Evolutionary conservation across 2,888 invertebrate genomes (phyloP).

Genomic region (Philaethria dido): DNA sequence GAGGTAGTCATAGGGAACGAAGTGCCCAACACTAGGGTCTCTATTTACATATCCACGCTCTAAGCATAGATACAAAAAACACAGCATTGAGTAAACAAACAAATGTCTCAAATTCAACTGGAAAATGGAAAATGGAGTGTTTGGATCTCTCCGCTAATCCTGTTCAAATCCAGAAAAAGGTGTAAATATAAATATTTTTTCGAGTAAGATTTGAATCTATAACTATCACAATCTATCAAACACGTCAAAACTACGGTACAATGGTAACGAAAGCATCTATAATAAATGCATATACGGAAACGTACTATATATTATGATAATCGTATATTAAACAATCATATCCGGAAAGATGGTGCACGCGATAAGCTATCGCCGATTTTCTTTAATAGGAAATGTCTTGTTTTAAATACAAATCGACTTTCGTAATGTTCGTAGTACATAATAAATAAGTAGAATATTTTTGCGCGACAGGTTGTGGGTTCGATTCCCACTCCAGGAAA

Average conservation of each 20-base stretch:
- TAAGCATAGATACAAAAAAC: not conserved
- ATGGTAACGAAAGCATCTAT: not conserved
- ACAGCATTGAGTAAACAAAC: not conserved
- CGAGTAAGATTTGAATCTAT: not conserved
- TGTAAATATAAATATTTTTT: not conserved
- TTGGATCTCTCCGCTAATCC: too few species aligned
- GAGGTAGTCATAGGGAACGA: too few species aligned
- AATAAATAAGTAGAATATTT: too few species aligned
- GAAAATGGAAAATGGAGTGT: not conserved
- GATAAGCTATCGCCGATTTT: conserved; percentile 1
- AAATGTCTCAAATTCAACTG: not conserved
- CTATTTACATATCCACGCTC: not conserved
- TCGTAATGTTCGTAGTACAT: too few species aligned
- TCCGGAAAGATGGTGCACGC: conserved; percentile 30
- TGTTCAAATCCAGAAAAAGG: too few species aligned
- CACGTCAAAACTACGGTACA: too few species aligned
- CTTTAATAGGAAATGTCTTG: not conserved
- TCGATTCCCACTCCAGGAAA: too few species aligned
- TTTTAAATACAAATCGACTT: not conserved
- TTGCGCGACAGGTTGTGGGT: too few species aligned
- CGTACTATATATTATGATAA: conserved; percentile 32
- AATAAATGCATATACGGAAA: conserved; percentile 30
- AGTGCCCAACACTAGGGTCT: too few species aligned
- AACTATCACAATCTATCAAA: too few species aligned
- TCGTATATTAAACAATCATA: conserved; percentile 30